Evolutionary conservation across 2,797 vertebrate species (phyloP), one percentile per base, ranked within the genome.

Genomic region (Eidolon dupreanum): DNA sequence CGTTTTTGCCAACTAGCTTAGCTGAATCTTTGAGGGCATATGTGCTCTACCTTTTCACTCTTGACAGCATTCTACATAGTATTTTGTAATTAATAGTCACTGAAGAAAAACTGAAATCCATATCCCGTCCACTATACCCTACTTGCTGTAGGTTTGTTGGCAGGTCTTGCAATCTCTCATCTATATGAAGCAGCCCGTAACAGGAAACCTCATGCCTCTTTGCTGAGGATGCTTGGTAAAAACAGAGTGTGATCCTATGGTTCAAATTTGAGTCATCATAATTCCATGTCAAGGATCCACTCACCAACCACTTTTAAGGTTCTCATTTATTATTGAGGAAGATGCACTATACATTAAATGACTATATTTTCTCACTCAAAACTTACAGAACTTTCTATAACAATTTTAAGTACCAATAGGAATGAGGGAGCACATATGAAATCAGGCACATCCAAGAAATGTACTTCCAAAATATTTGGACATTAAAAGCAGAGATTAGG

Each of bases 61-160:
- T 12, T 71, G 38, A 70, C 15, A 74, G 26, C 63, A 65, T 75
- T 53, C 24, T 57, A 38, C 28, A n/a, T 36, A 90, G 41, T n/a
- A 65, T 73, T 87, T 92, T 75, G 24, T 75, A 84, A 95, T 53
- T 59, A 90, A 55, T 15, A 61, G 33, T 28, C 33, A 87, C 74
- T 26, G 13, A 71, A 85, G 15, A 51, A 65, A 78, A 90, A 82
- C n/a, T 20, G 17, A 74, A 49, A 53, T 10, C 16, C 13, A 36
- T 36, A 33, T 22, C 22, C 24, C 63, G 77, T 71, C 65, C 26
- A 63, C 12, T 43, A 13, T 15, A 71, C 5, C 33, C 33, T 55
- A 24, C 10, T 61, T n/a, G 17, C 61, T 95, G 17, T 57, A 59
- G 75, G 20, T 70, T 66, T 59, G 15, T 28, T 83, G 46, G 82